Base-by-base conservation (phyloP, 2,797 vertebrate species). In the Apogon hyalosoma region DNA sequence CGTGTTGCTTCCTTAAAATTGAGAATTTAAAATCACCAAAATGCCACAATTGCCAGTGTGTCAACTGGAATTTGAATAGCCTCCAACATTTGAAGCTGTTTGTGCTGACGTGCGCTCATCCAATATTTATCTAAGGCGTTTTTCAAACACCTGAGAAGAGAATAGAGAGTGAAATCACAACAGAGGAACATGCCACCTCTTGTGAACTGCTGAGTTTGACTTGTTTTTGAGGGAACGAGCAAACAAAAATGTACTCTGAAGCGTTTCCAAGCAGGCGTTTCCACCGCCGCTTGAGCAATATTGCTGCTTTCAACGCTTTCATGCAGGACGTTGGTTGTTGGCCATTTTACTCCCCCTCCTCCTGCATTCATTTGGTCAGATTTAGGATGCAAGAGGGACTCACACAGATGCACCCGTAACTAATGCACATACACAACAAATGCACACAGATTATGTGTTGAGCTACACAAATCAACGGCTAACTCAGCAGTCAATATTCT, bases 71-170 rank as follows among this genome's bases (percentile, higher is more conserved):
- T 61, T 75, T 68, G 38, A 83, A 87, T 58, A 52, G 49, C 55
- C 39, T 49, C 28, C 62, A 51, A 64, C 50, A 75, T 64, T 73
- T 73, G 51, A 86, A 71, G 70, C 62, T 10, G 59, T 57, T 41
- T 74, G 64, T 68, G 83, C 84, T 82, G 87, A 84, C 47, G 65
- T 79, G 73, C 38, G 59, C 78, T 85, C 75, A 87, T 88, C 72
- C 63, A 84, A 79, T 78, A 85, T 87, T 86, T 79, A 88, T 83
- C 24, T 14, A 45, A 72, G 41, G 75, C 65, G n/a, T 77, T 88
- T 84, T 82, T 78, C 75, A 75, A 75, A 80, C 69, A 87, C 69
- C 75, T 75, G 65, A 56, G 74, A 72, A 53, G 49, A 60, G 65
- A 80, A 75, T 12, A 38, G 63, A 47, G 43, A 60, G 59, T 42